Base-by-base conservation (phyloP, 2,113 vertebrate genomes). In the Pseudolaguvia tuberculata region DNA sequence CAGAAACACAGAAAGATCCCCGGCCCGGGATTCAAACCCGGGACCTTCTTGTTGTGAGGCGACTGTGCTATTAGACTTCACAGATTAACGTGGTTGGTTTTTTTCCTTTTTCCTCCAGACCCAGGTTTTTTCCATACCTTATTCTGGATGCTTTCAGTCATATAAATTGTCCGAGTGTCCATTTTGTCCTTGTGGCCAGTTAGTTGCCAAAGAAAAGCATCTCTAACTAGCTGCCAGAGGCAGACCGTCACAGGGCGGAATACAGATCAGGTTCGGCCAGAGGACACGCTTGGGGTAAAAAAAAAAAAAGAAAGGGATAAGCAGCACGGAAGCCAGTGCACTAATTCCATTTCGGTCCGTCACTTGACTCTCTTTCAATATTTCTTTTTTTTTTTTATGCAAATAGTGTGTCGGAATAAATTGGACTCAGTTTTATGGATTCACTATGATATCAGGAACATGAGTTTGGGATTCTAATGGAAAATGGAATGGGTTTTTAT, bases 211-310 rank as follows among this genome's bases (percentile, higher is more conserved):
- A 85, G 78, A 42, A 80, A 81, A 79, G 79, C 45, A 78, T 76
- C 70, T 47, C 82, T 87, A 85, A 87, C 84, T 78, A 76, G 55
- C 79, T 85, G 88, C 88, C 89, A 88, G 79, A 51, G 79, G 71
- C 66, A 67, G 73, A 76, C 85, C 80, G 79, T 83, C 73, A 65
- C 74, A 72, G 21, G 58, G 75, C 69, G 31, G 86, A 83, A 87
- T 85, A 85, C 72, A 77, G 83, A 88, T 85, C 59, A 87, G 84
- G 76, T 83, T 79, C 74, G 81, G 83, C 84, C 79, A 8, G 2
- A 15, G 48, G 25, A 74, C 56, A 45, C 13, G 17, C 3, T 23
- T 18, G 29, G 48, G 11, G n/a, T n/a, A n/a, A n/a, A n/a, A 8
- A 23, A 45, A 57, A 21, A 62, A 23, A 35, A n/a, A 39, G 18